Percentiles rank a stretch among this genome's conserved stretches.
These are phyloP conservation scores for Neodiprion lecontei DNA, from an alignment of 1,140 invertebrate species.

Conservation along the genomic window DNA sequence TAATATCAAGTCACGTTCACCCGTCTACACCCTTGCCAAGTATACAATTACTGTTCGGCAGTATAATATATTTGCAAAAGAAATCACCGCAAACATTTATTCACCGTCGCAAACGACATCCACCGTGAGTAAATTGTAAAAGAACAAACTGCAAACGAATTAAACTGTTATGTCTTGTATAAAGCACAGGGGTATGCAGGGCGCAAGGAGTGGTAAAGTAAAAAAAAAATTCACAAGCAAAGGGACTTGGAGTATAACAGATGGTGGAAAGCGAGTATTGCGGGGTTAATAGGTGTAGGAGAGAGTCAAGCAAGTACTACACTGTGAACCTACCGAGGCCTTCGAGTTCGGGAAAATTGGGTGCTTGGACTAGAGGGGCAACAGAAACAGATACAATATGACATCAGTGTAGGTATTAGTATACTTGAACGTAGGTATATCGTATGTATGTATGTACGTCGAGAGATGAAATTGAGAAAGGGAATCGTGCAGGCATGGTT, in stretches of 20 bases:
- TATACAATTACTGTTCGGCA: too few species aligned
- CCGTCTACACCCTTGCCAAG: too few species aligned
- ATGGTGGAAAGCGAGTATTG: neutral
- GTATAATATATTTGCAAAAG: too few species aligned
- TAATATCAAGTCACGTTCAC: too few species aligned
- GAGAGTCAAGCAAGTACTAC: slow-evolving; percentile 52
- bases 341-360: slow-evolving; percentile 73
- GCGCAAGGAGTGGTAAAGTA: neutral
- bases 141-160: neutral
- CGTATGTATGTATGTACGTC: neutral
- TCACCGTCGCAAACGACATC: too few species aligned
- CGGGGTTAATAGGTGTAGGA: slow-evolving; percentile 22
- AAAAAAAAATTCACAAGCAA: neutral
- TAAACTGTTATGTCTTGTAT: neutral
- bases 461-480: too few species aligned
- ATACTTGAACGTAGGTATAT: slow-evolving; percentile 3
- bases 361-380: slow-evolving; percentile 72
- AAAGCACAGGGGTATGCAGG: neutral
- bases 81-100: too few species aligned
- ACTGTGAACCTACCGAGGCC: slow-evolving; percentile 71
- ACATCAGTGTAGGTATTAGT: slow-evolving; percentile 42
- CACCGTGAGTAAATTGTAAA: neutral
- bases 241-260: neutral
- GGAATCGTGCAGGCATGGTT: too few species aligned
- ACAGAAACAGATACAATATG: slow-evolving; percentile 56